phyloP scores from a whole-genome alignment of 2,797 vertebrate species.

The Austrolebias charrua region DNA sequence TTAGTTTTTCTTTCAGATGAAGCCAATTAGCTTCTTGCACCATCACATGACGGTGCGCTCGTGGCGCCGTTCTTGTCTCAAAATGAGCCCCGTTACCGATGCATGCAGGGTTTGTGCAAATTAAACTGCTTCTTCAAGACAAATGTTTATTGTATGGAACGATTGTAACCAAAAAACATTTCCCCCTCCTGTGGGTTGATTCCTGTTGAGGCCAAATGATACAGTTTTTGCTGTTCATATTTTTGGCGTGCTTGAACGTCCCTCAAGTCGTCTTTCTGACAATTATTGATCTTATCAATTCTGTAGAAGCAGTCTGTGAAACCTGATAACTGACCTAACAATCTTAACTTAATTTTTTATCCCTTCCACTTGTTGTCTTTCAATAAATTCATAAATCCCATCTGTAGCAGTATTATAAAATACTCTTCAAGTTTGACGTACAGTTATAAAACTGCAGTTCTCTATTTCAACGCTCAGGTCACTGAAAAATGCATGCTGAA shows the following conservation, averaged over 20 bases:
- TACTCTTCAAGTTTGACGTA: too few relatives aligned
- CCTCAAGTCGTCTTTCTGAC: neutral
- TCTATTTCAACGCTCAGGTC: too few relatives aligned
- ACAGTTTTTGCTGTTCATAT: neutral
- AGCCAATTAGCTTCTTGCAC: constrained; percentile 28
- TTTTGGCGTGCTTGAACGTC: constrained; percentile 1
- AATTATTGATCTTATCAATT: neutral
- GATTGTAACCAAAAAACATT: neutral
- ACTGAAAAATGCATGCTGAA: too few relatives aligned
- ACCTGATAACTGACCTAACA: neutral
- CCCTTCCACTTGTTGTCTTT: too few relatives aligned
- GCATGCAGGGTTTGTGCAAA: constrained; percentile 1
- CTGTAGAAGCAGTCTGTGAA: neutral
- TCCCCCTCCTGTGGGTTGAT: too few relatives aligned
- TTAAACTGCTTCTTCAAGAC: neutral
- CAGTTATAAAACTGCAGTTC: too few relatives aligned
- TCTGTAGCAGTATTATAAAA: neutral
- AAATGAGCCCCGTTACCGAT: constrained; percentile 16
- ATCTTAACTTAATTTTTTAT: neutral
- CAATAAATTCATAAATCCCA: too few relatives aligned
- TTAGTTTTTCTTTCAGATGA: constrained; percentile 17
- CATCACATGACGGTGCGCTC: constrained; percentile 40
- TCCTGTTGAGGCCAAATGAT: too few relatives aligned
- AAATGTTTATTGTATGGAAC: neutral
- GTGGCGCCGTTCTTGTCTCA: constrained; percentile 14